Base-by-base conservation (phyloP, 1,140 invertebrate genomes). In the Scaptomyza montana region DNA sequence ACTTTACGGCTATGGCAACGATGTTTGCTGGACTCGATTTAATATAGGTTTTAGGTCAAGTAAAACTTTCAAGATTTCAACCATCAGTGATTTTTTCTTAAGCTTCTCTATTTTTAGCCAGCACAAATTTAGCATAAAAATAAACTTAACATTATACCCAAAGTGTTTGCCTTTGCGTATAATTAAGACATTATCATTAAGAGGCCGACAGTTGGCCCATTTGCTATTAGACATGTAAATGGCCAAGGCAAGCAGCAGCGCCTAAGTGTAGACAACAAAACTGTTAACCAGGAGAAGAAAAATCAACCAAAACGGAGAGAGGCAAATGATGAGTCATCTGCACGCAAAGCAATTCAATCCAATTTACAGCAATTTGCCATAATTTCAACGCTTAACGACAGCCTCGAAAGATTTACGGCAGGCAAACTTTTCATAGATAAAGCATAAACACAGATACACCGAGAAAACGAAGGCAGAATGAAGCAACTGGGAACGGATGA, bases 161-260 rank as follows among this genome's bases (percentile, higher is more conserved):
- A 30, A 43, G 39, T 61, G 57, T 49, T 47, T 16, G 9, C 25
- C 47, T 72, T 60, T 60, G 64, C 55, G 70, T 68, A 73, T 73
- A 73, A 73, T 73, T 56, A 68, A 55, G 56, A 61, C 64, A 73
- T 73, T 68, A 73, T 73, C 70, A 68, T 73, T 73, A 73, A 39
- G 50, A 33, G 64, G 56, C 69, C 54, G 41, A 36, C 66, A 62
- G 59, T 41, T 36, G 36, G 53, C 25, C 39, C 49, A 51, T 59
- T 41, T 53, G 63, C 30, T 36, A 67, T 73, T 73, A 73, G 64
- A 68, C 70, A 73, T 73, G 70, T 56, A 73, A 73, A 73, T 68
- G 50, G 41, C 39, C 30, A 13, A 25, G 13, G 16, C 25, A 10
- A 69, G 46, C 33, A 30, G 30, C 36, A 43, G 39, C 30, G 70